A percentile compares a stretch with the other conserved stretches of the same genome.
phyloP scores from a whole-genome alignment of 2,797 vertebrate genomes.

The Parotocinclus haroldoi region DNA sequence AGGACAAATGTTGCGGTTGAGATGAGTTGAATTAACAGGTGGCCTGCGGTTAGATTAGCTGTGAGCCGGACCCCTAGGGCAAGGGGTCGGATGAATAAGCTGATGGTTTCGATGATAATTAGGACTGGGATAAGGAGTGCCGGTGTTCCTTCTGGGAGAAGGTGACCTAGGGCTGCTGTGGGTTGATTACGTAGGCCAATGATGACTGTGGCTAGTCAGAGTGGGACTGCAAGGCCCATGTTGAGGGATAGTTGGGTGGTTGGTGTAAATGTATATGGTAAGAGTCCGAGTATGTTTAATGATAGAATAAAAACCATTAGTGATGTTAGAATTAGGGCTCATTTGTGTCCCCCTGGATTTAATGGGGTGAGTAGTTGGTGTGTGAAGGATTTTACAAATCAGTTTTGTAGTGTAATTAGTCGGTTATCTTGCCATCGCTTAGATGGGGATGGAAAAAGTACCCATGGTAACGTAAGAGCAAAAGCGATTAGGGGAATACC shows the following conservation, averaged over 20 bases:
- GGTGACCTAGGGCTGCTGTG: neutral
- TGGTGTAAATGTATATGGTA: constrained; percentile 47
- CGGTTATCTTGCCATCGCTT: constrained; percentile 1
- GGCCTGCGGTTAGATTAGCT: constrained; percentile 43
- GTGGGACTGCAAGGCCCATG: neutral
- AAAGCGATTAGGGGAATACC: neutral
- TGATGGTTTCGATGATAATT: constrained; percentile 56
- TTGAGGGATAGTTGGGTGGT: constrained; percentile 48
- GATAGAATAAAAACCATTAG: constrained; percentile 38
- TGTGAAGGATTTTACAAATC: neutral
- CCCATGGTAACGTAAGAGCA: rapidly evolving
- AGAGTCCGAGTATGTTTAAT: neutral
- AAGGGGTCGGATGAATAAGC: constrained; percentile 39
- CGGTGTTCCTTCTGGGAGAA: constrained; percentile 49
- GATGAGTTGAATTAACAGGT: constrained; percentile 17
- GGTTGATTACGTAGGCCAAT: constrained; percentile 42
- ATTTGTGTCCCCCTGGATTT: constrained; percentile 13
- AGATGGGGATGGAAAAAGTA: rapidly evolving
- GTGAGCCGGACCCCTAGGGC: constrained; percentile 50
- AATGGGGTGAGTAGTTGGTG: constrained; percentile 23
- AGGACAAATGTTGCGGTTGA: neutral
- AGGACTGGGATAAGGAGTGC: neutral
- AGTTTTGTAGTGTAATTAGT: rapidly evolving
- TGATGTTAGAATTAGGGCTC: rapidly evolving
- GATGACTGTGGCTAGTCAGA: constrained; percentile 30